Conservation (phyloP, 2,113 vertebrate species). For the Hemiscyllium ocellatum region DNA sequence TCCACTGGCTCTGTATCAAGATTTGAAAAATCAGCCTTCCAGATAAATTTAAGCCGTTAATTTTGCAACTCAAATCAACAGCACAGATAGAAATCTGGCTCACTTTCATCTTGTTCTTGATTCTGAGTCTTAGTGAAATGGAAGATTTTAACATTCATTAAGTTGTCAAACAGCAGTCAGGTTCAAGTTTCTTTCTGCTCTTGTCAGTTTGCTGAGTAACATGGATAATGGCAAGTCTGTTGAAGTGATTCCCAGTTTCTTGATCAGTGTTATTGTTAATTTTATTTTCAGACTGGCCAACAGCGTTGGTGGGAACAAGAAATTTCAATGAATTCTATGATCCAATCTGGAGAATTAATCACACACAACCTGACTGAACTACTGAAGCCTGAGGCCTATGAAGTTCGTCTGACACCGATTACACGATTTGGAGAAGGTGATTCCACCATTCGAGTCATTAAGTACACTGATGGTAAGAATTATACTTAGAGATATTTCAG, state of each 20-base stretch:
- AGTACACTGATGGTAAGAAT: slow-evolving; percentile 81
- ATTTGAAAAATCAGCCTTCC: neutral
- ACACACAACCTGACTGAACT: slow-evolving; percentile 92
- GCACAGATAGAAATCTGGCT: neutral
- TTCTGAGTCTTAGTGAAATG: neutral
- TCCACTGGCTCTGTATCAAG: neutral
- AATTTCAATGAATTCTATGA: slow-evolving; percentile 78
- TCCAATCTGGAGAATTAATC: slow-evolving; percentile 88
- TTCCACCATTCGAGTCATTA: slow-evolving; percentile 85
- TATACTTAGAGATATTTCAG: neutral
- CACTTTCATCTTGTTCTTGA: neutral
- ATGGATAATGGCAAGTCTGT: neutral
- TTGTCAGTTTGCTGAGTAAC: neutral
- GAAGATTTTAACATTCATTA: neutral
- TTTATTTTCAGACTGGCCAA: slow-evolving; percentile 71
- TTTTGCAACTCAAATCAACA: neutral
- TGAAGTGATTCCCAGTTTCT: neutral
- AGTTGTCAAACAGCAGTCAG: neutral
- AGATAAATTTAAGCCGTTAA: neutral
- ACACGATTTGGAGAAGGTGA: slow-evolving; percentile 92
- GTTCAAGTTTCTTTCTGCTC: neutral
- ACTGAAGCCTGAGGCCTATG: slow-evolving; percentile 87
- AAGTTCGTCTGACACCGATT: slow-evolving; percentile 90
- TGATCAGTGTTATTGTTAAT: neutral
- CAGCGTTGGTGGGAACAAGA: slow-evolving; percentile 98